phyloP scores from a whole-genome alignment of 2,888 invertebrate genomes.

The Melieria omissa region DNA sequence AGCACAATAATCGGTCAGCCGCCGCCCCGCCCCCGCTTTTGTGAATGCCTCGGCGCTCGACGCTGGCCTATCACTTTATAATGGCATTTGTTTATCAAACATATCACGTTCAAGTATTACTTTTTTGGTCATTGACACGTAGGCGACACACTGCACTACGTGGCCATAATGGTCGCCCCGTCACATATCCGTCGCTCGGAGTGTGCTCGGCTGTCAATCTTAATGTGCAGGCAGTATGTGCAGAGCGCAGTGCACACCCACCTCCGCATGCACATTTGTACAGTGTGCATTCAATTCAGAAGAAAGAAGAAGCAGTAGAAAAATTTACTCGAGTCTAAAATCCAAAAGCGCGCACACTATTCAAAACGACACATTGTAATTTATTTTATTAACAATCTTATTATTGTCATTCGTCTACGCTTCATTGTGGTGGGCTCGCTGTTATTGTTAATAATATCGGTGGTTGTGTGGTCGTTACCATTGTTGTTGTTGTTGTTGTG shows the following conservation, averaged over 20 bases:
- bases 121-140: constrained; percentile 37
- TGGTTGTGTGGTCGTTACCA: not conserved
- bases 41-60: too few relatives aligned
- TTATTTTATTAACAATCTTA: not conserved
- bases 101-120: constrained; percentile 32
- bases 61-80: too few relatives aligned
- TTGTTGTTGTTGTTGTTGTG: not conserved
- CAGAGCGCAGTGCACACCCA: too few relatives aligned
- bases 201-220: not conserved
- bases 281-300: too few relatives aligned
- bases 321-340: constrained; percentile 5
- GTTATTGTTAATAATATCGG: not conserved
- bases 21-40: too few relatives aligned
- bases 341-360: not conserved
- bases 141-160: not conserved
- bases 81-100: constrained; percentile 23
- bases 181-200: too few relatives aligned
- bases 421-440: not conserved
- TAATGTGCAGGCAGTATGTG: not conserved
- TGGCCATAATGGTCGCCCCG: too few relatives aligned
- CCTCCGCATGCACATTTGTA: too few relatives aligned
- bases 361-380: not conserved
- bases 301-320: not conserved
- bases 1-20: too few relatives aligned
- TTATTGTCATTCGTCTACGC: not conserved